Evolutionary conservation across 2,888 invertebrate species (phyloP), one percentile per base, ranked within the genome.

Genomic region (Formica aserva): DNA sequence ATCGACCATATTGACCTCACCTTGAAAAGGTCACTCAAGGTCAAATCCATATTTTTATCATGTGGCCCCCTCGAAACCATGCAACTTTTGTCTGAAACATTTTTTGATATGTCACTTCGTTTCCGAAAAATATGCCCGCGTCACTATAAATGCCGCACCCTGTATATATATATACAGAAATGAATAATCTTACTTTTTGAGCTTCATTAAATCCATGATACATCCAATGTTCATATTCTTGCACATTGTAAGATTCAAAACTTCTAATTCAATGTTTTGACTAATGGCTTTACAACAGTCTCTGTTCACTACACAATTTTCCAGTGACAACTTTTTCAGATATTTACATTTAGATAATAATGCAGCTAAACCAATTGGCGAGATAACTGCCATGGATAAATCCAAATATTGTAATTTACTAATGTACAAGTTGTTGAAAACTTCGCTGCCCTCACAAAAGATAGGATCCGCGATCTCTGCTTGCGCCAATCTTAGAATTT

Each of bases 181-280:
- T 13, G 26, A 32, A 41, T 66, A 78, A 94, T 93, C 96, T 96
- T 95, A 96, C 90, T 94, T 95, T 57, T 85, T 84, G 15, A 94
- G 91, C 84, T 92, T 94, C 76, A 97, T 94, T 91, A 98, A 95
- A 76, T 95, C 94, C 15, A 95, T 95, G 0, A 98, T 92, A 32
- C 97, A 97, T 77, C 95, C 95, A 0, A 96, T 95, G 22, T 96
- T 96, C 9, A 98, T 94, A 0, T 98, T 98, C 76, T 96, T 96
- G 32, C 97, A 97, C 98, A 98, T 98, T 0, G 98, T 96, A 92
- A 98, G 95, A 95, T 99, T 98, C 29, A 99, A 95, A 0, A 97
- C 97, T 94, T 98, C 97, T 87, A 99, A 94, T 65, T 97, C 95
- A 67, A 92, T 94, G 93, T 97, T 97, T 92, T 96, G 93, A 88